Evolutionary conservation across 64 coral and sea anemone species (phyloP).

Genomic region (Pachyseris speciosa): DNA sequence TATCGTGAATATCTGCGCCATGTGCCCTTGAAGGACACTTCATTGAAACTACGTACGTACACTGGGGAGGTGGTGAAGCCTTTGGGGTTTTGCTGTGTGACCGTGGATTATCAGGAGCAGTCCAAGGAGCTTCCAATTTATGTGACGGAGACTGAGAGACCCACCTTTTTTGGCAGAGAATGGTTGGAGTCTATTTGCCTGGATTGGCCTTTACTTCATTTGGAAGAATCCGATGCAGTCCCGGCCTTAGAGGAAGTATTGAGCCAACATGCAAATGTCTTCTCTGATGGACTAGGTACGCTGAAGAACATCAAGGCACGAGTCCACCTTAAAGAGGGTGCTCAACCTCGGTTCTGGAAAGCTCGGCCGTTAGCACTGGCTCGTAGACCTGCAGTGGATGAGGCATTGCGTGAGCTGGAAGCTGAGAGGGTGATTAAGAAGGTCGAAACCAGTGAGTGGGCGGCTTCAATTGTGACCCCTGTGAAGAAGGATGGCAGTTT

Average conservation of each 20-base stretch:
- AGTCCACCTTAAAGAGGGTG: no score
- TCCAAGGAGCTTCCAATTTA: background rate
- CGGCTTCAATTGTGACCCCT: no score
- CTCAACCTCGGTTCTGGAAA: no score
- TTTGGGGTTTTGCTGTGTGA: background rate
- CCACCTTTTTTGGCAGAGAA: conserved; percentile 6
- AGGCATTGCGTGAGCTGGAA: no score
- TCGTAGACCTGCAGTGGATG: no score
- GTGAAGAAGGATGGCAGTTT: no score
- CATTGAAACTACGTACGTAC: background rate
- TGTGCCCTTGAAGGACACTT: background rate
- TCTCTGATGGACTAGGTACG: no score
- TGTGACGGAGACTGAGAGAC: conserved; percentile 2
- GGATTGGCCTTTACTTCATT: conserved; percentile 18
- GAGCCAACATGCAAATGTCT: background rate
- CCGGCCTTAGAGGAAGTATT: background rate
- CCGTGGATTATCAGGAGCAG: background rate
- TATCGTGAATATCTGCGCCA: conserved; percentile 4
- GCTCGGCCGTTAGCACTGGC: no score
- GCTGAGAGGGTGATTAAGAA: no score
- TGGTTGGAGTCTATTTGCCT: conserved; percentile 18
- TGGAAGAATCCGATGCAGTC: background rate
- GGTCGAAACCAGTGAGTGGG: no score
- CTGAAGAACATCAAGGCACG: no score
- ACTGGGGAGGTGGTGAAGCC: background rate